Percentiles rank a stretch among this genome's conserved stretches.
Conservation (phyloP, 1,140 invertebrate species). For the fruit fly (Drosophila melanogaster) region Release_6_plus_ISO1_MT NT_037436.4:1409001-1409500, state of each 20-base stretch:
- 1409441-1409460: background rate
- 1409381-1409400: constrained; percentile 51
- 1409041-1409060: constrained; percentile 79
- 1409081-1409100: constrained; percentile 25
- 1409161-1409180: constrained; percentile 77
- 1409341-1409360: constrained; percentile 26
- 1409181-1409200: constrained; percentile 71
- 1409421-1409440: constrained; percentile 25
- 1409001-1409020: constrained; percentile 66
- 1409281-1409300: constrained; percentile 13
- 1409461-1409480: constrained; percentile 1
- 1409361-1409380: constrained; percentile 34
- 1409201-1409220: constrained; percentile 25
- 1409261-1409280: constrained; percentile 32
- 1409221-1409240: constrained; percentile 22
- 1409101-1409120: constrained; percentile 63
- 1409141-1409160: constrained; percentile 83
- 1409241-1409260: constrained; percentile 40
- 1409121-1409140: constrained; percentile 33
- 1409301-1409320: constrained; percentile 81
- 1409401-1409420: constrained; percentile 48
- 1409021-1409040: constrained; percentile 38
- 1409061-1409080: constrained; percentile 75
- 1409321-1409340: constrained; percentile 57
- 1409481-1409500: constrained; percentile 38